Conservation (phyloP, 2,888 invertebrate genomes). For the Nephrotoma flavescens region DNA sequence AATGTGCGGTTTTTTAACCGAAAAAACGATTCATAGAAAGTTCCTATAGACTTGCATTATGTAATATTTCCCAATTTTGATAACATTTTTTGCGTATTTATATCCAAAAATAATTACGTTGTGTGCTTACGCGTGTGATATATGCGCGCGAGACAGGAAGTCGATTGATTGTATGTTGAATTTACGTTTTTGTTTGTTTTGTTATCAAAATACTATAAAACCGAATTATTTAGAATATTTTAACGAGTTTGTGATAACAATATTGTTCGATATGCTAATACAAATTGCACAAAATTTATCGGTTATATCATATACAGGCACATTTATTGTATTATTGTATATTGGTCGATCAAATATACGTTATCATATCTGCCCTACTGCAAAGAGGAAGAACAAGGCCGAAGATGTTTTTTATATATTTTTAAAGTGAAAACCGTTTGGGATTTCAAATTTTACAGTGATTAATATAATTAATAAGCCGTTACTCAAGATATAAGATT, state of each 20-base stretch:
- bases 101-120: background rate
- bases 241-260: background rate
- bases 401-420: too few relatives aligned
- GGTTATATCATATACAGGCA: background rate
- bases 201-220: background rate
- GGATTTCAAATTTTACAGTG: too few relatives aligned
- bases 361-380: too few relatives aligned
- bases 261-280: background rate
- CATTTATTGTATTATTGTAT: too few relatives aligned
- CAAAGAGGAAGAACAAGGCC: too few relatives aligned
- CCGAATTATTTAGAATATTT: background rate
- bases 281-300: background rate
- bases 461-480: too few relatives aligned
- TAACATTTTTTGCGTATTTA: background rate
- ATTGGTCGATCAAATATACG: too few relatives aligned
- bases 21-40: background rate
- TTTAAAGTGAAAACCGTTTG: too few relatives aligned
- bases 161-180: background rate
- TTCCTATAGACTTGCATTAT: background rate
- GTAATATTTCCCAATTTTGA: background rate
- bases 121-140: background rate
- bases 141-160: background rate
- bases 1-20: too few relatives aligned
- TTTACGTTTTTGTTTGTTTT: background rate
- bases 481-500: too few relatives aligned